These are phyloP conservation scores for Aegotheles bennettii DNA, from an alignment of 2,113 vertebrate species.

Conservation along the genomic window DNA sequence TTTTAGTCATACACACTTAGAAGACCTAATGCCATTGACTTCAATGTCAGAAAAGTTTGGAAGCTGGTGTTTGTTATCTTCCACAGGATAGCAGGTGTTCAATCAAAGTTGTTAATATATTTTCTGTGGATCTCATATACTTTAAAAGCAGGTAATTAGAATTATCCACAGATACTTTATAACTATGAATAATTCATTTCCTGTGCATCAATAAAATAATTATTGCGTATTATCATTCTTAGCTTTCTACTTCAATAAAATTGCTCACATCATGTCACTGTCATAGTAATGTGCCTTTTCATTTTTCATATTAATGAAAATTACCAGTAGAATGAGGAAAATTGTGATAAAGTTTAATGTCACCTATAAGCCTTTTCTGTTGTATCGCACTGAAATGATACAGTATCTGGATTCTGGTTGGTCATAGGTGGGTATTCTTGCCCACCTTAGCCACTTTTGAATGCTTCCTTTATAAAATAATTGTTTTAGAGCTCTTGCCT, in stretches of 20 bases:
- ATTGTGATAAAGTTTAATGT: slow-evolving; percentile 26
- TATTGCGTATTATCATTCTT: slow-evolving; percentile 80
- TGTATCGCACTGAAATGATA: neutral
- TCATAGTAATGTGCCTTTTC: slow-evolving; percentile 61
- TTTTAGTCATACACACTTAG: neutral
- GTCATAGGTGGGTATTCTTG: neutral
- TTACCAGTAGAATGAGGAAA: slow-evolving; percentile 42
- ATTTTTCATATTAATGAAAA: slow-evolving; percentile 66
- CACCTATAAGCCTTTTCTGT: neutral
- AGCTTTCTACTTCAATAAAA: slow-evolving; percentile 76
- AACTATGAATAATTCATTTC: slow-evolving; percentile 79
- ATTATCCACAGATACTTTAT: slow-evolving; percentile 77
- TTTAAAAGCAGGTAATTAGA: slow-evolving; percentile 80
- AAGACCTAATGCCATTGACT: neutral
- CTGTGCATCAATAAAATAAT: slow-evolving; percentile 77
- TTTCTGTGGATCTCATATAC: slow-evolving; percentile 70
- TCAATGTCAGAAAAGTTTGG: slow-evolving; percentile 12
- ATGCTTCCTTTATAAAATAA: neutral
- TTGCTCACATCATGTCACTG: slow-evolving; percentile 66
- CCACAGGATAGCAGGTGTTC: slow-evolving; percentile 70
- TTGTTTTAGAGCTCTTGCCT: neutral
- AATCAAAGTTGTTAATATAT: slow-evolving; percentile 73
- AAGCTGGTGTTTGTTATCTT: slow-evolving; percentile 12
- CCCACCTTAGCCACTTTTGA: neutral
- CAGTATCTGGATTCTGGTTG: neutral